Evolutionary conservation across 1,140 invertebrate genomes (phyloP), one percentile per base, ranked within the genome.

Genomic region (Macrocentrus cingulum): DNA sequence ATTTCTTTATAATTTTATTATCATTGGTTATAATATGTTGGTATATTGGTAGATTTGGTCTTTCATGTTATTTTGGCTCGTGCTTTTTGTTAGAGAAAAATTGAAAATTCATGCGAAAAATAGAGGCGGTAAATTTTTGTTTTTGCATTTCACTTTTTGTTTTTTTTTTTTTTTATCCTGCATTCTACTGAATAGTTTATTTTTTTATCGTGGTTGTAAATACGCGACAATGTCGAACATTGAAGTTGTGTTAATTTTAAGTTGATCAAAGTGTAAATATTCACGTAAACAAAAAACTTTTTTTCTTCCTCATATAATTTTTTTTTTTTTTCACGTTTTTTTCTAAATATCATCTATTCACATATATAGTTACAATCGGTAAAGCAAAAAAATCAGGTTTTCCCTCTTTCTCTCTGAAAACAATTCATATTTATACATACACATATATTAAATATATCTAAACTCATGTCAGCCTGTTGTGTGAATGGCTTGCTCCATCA

Each of bases 191-290:
- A 56, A 20, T n/a, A 46, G 23, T 22, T 56, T 57, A 57, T 57
- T 57, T 57, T 57, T 57, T 57, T 57, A 57, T 57, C 45, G 48
- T 36, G 46, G 48, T 50, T 57, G 55, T 57, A 57, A 50, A 57
- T 57, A 57, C 13, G 36, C 37, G 50, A 52, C 36, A 37, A 20
- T 52, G 13, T 36, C 36, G 50, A 52, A 20, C 37, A 52, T 52
- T 37, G 25, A 36, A 18, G 50, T 41, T 29, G 25, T 9, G 25
- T 29, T 29, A 29, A 29, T 29, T 29, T 29, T 29, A 29, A 4
- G 25, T 29, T 29, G 25, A 29, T 5, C 4, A 29, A 29, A 29
- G 8, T 39, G 36, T 39, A 39, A 39, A 39, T 39, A 39, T 39
- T 39, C 36, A 39, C 11, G 36, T 39, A 15, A 11, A 4, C 8